A percentile compares a stretch with the other conserved stretches of the same genome.
phyloP scores from a whole-genome alignment of 1,140 invertebrate species.

The Drosophila novamexicana region DNA sequence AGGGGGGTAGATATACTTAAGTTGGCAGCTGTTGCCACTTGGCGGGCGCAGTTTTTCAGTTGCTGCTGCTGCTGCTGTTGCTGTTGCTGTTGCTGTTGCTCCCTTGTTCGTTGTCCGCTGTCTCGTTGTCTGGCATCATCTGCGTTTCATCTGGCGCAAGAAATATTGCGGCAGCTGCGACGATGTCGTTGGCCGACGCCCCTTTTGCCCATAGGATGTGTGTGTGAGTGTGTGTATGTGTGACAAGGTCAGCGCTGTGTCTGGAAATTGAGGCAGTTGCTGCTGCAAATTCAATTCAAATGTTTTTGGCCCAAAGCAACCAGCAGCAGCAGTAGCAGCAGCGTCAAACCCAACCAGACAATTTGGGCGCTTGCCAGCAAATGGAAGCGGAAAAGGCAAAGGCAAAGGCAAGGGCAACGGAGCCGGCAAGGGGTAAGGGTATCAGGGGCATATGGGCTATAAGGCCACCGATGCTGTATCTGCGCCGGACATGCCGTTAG shows the following conservation, averaged over 20 bases:
- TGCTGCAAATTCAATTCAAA: conserved; percentile 79
- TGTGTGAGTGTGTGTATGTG: conserved; percentile 34
- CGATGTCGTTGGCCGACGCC: conserved; percentile 38
- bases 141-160: conserved; percentile 78
- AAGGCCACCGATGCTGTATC: conserved; percentile 16
- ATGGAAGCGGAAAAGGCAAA: background rate
- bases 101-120: conserved; percentile 6
- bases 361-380: conserved; percentile 75
- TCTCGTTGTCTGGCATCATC: conserved; percentile 64
- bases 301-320: conserved; percentile 53
- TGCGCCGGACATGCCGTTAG: conserved; percentile 71
- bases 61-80: conserved; percentile 22
- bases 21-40: conserved; percentile 70
- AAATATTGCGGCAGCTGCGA: conserved; percentile 81
- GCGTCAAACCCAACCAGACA: conserved; percentile 32
- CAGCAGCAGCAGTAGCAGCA: conserved; percentile 26
- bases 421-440: background rate
- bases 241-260: conserved; percentile 72
- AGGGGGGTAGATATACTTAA: conserved; percentile 19
- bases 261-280: conserved; percentile 60
- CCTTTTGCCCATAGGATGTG: conserved; percentile 7
- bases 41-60: conserved; percentile 66
- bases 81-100: conserved; percentile 13
- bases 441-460: background rate
- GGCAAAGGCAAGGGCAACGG: background rate